Base-by-base conservation (phyloP, 37 sponge, comb jelly and placozoan species). In the Cliona cf. orientalis region DNA sequence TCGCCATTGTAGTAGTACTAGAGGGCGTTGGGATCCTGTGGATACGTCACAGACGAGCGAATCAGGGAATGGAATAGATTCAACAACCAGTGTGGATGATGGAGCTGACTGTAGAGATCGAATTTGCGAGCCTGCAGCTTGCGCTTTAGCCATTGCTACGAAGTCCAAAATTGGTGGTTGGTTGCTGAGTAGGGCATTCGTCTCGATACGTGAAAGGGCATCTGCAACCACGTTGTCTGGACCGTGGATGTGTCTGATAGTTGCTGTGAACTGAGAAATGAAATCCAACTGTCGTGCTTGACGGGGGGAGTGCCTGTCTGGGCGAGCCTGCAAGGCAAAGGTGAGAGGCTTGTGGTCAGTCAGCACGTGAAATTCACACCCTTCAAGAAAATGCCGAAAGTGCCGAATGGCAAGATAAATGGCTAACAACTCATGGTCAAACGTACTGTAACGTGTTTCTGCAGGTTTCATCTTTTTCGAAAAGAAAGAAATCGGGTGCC, bases 391-490 rank as follows among this genome's bases (percentile, higher is more conserved):
- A 56, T 91, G 78, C 0, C 84, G 59, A 69, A 91, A 91, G 25
- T 91, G 87, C 53, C 45, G 65, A 63, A 84, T 79, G 38, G 90
- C 75, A 5, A 84, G 76, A 56, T 84, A 84, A 3, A 77, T 74
- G 35, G 83, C 91, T 11, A 91, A 53, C 21, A 91, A 29, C 46
- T 91, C 79, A 3, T 86, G 43, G 60, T 86, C 91, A 23, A 91
- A 91, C 58, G 91, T 81, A 33, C 91, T 91, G 79, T 91, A 91
- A 63, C 84, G 65, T 0, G 72, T 86, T 58, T 91, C 91, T 42
- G 74, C 74, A 5, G 79, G 83, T 33, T 74, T 58, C 46, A 91
- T 22, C 69, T 81, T 82, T 36, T 37, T 57, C 3, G 84, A 89
- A 43, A 85, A 90, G 64, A 58, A 90, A 1, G 85, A 63, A 40